These are phyloP conservation scores for Latrodectus elegans DNA, from an alignment of 2,888 invertebrate genomes.

Conservation along the genomic window DNA sequence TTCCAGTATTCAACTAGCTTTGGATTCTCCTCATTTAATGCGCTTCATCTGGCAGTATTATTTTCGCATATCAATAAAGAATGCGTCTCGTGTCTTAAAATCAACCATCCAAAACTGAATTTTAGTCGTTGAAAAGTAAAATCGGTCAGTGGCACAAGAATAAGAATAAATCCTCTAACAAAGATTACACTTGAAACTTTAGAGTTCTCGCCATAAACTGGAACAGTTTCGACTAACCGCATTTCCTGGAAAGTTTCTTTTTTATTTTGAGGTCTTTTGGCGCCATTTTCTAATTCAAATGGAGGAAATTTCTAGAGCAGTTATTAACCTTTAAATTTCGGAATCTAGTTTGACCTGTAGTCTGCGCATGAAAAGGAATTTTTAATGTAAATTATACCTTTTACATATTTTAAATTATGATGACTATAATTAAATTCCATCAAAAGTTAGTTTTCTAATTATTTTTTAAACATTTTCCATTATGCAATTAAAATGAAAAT, in stretches of 20 bases:
- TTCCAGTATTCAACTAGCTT: too few species aligned
- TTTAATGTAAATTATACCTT: too few species aligned
- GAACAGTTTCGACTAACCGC: background rate
- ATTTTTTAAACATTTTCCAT: too few species aligned
- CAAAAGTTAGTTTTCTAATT: too few species aligned
- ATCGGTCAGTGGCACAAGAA: slow-evolving; percentile 3
- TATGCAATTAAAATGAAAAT: too few species aligned
- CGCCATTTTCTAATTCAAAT: slow-evolving; percentile 10
- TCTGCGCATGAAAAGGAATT: too few species aligned
- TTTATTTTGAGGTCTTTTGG: slow-evolving; percentile 12
- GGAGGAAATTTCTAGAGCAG: slow-evolving; percentile 41
- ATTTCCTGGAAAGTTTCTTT: background rate
- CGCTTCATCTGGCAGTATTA: too few species aligned
- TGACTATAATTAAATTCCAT: too few species aligned
- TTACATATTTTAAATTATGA: too few species aligned
- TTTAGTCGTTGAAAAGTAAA: background rate
- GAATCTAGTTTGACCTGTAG: slow-evolving; percentile 28
- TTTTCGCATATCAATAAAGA: too few species aligned
- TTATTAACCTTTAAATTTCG: slow-evolving; percentile 60
- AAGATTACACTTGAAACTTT: background rate
- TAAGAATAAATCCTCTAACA: background rate
- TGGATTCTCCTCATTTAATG: too few species aligned
- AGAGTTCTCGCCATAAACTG: background rate
- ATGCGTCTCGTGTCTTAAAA: background rate
- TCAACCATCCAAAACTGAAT: background rate